These are phyloP conservation scores for Catharus ustulatus DNA, from an alignment of 2,797 vertebrate genomes.

Conservation along the genomic window DNA sequence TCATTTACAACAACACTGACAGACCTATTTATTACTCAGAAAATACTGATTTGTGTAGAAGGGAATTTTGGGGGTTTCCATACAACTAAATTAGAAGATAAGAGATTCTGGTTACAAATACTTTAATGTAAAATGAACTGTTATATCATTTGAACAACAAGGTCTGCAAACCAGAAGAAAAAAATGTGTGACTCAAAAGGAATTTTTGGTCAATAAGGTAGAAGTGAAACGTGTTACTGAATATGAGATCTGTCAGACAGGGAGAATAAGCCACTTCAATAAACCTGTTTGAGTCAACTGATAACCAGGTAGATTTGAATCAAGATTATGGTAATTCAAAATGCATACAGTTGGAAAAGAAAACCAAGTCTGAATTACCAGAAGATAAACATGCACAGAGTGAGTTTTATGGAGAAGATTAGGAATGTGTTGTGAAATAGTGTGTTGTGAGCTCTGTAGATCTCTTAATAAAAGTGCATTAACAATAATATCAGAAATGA, in stretches of 20 bases:
- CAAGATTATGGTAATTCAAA: background rate
- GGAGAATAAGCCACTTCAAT: background rate
- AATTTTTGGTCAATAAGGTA: constrained; percentile 23
- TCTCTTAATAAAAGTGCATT: background rate
- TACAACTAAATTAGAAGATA: background rate
- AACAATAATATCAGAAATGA: background rate
- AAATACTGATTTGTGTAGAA: background rate
- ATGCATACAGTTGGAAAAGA: background rate
- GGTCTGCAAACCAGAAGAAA: background rate
- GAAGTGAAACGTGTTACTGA: background rate
- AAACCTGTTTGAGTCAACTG: background rate
- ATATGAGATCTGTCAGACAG: background rate
- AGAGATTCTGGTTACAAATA: background rate
- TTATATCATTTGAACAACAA: background rate
- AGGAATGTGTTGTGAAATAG: background rate
- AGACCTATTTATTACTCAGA: background rate
- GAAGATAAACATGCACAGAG: background rate
- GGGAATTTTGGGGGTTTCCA: background rate
- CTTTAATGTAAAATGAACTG: background rate
- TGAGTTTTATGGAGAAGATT: background rate
- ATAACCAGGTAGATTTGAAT: background rate
- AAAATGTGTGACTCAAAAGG: background rate
- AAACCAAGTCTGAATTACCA: background rate
- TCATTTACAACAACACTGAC: background rate
- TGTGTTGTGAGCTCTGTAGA: background rate